phyloP scores from a whole-genome alignment of 2,797 vertebrate genomes.

The Pantherophis vulpinus region DNA sequence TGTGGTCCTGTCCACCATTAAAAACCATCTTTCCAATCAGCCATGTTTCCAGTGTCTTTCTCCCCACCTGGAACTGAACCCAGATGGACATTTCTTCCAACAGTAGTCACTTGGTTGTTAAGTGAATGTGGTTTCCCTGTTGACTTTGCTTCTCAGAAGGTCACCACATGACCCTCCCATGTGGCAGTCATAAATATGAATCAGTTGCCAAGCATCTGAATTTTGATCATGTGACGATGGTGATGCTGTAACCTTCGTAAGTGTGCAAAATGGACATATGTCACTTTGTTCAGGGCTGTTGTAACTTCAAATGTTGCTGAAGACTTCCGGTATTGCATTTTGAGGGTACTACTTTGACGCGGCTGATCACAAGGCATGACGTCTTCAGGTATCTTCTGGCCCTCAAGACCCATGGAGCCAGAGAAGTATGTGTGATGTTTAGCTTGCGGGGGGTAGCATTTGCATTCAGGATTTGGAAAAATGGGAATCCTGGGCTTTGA shows the following conservation, averaged over 20 bases:
- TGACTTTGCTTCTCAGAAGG: neutral
- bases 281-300: neutral
- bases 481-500: no score
- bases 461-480: neutral
- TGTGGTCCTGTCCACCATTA: no score
- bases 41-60: no score
- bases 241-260: fast-evolving
- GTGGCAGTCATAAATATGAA: neutral
- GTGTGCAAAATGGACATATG: neutral
- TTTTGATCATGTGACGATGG: neutral
- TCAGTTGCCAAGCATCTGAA: neutral
- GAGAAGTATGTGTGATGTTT: neutral
- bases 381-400: neutral
- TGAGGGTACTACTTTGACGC: neutral
- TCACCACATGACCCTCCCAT: no score
- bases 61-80: no score
- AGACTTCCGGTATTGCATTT: neutral
- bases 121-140: no score
- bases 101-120: no score
- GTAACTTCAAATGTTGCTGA: neutral
- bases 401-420: neutral
- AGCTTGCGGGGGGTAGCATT: neutral
- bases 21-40: no score
- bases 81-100: no score
- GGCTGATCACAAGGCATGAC: neutral